Percentiles rank a stretch among this genome's conserved stretches.
These are phyloP conservation scores for Pollachius pollachius DNA, from an alignment of 2,113 vertebrate genomes.

Conservation along the genomic window DNA sequence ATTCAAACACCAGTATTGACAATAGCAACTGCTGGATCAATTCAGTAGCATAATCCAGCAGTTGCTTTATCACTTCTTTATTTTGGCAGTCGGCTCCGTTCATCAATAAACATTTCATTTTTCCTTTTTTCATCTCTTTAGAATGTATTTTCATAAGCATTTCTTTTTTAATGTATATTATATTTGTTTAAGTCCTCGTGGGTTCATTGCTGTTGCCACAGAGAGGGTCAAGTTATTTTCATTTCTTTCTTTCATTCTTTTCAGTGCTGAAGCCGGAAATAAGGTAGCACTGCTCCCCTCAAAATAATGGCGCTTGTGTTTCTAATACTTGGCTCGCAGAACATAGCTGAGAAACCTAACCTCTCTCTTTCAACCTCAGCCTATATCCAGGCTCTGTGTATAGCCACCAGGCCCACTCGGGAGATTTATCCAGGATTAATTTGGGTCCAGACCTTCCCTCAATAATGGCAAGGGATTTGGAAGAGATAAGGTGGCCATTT, in stretches of 20 bases:
- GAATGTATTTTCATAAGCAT: not conserved
- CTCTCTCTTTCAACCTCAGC: slow-evolving; percentile 16
- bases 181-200: not conserved
- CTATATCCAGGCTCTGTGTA: too few relatives aligned
- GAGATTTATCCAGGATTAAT: too few relatives aligned
- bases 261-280: slow-evolving; percentile 26
- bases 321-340: slow-evolving; percentile 49
- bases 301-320: slow-evolving; percentile 49
- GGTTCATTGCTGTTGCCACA: slow-evolving; percentile 38
- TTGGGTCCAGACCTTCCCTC: too few relatives aligned
- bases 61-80: slow-evolving; percentile 18
- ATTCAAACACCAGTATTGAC: slow-evolving; percentile 35
- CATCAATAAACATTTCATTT: slow-evolving; percentile 24
- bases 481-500: too few relatives aligned
- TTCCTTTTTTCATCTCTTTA: not conserved
- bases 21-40: slow-evolving; percentile 11
- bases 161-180: not conserved
- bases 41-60: not conserved
- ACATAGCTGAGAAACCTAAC: slow-evolving; percentile 59
- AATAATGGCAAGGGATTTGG: too few relatives aligned
- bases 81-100: slow-evolving; percentile 22
- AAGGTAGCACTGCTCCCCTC: slow-evolving; percentile 11
- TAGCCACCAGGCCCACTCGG: too few relatives aligned
- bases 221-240: slow-evolving; percentile 15
- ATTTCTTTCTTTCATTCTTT: slow-evolving; percentile 11